Evolutionary conservation across 2,113 vertebrate species (phyloP).

Genomic region (Erinaceus europaeus): DNA sequence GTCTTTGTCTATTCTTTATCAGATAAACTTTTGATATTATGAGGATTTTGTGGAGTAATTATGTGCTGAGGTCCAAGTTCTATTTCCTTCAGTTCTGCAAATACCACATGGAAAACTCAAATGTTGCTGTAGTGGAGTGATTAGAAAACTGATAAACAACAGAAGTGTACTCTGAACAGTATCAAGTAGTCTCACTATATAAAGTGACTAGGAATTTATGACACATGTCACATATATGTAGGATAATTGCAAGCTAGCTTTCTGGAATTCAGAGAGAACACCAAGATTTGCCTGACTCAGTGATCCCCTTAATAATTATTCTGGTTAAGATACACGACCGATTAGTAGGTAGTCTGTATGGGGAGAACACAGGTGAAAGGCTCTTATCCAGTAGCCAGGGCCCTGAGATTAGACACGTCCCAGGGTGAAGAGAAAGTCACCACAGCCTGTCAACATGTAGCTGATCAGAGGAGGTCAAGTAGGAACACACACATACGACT

Average conservation of each 20-base stretch:
- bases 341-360: no score
- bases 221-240: no score
- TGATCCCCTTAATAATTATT: not conserved
- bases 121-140: not conserved
- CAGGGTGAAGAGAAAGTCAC: no score
- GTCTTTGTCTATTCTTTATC: not conserved
- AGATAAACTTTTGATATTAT: not conserved
- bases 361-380: no score
- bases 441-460: no score
- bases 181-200: not conserved
- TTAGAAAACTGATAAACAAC: not conserved
- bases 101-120: not conserved
- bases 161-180: not conserved
- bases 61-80: not conserved
- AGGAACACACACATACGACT: no score
- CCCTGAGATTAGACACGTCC: no score
- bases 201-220: not conserved
- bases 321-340: no score
- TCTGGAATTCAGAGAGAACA: not conserved
- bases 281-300: no score
- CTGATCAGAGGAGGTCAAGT: no score
- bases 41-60: not conserved
- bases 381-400: no score
- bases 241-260: no score
- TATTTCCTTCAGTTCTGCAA: not conserved